Base-by-base conservation (phyloP, 2,113 vertebrate genomes). In the Myotis lucifugus region DNA sequence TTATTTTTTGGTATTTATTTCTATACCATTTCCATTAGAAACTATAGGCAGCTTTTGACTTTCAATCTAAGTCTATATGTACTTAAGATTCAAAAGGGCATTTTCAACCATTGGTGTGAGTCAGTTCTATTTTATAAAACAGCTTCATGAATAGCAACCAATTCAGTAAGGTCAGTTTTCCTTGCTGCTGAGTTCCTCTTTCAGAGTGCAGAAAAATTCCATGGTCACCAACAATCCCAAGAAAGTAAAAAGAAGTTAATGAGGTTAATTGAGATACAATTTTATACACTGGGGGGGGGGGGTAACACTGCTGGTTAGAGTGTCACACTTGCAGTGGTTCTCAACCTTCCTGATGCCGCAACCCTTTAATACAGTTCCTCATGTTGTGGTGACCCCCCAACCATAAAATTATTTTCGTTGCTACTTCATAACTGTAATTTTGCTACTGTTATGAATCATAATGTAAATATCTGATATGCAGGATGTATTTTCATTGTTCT, bases 1-100 rank as follows among this genome's bases (percentile, higher is more conserved):
- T 84, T 73, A 61, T 79, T 74, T 88, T 92, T 79, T 66, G 70
- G 40, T 42, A 67, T 95, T 92, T 93, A 37, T 91, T 94, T 86
- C 79, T 84, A 25, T 84, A 32, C 46, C 29, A 69, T 90, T 91
- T 79, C 56, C 59, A 89, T 92, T 94, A 88, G 70, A 73, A 93
- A 85, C 79, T 59, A 50, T 4, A 79, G 42, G 83, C 85, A 88
- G 77, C 23, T 88, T 83, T 78, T 97, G 61, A 66, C 64, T 93
- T 92, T 66, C 48, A 78, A 15, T 85, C 54, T 92, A 25, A n/a
- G n/a, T 52, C 54, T 85, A 18, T 85, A 25, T 23, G 5, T 83
- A 76, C 40, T 52, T 52, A 95, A 69, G 73, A 77, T 61, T 82
- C 11, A 14, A n/a, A 96, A 90, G 66, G 76, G 34, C 67, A 90